A percentile compares a stretch with the other conserved stretches of the same genome.
Conservation (phyloP, 2,888 invertebrate species). For the Graphium colonna region DNA sequence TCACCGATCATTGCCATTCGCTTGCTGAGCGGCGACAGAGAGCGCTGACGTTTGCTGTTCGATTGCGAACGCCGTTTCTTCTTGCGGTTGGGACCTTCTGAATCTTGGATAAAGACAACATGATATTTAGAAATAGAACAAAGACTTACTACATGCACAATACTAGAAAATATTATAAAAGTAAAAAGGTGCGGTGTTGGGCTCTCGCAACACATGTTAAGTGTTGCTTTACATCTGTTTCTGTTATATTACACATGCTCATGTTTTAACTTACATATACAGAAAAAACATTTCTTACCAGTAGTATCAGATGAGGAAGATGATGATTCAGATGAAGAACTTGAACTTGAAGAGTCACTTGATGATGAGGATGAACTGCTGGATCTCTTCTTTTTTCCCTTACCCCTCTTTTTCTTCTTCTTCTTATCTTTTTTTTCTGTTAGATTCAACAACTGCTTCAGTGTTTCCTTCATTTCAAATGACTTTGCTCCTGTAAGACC, state of each 20-base stretch:
- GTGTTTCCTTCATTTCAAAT: constrained; percentile 83
- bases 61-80: constrained; percentile 81
- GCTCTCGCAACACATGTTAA: too few relatives aligned
- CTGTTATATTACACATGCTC: too few relatives aligned
- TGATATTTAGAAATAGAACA: too few relatives aligned
- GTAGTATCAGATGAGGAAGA: constrained; percentile 80
- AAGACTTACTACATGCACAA: too few relatives aligned
- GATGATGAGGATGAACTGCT: constrained; percentile 84
- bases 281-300: constrained; percentile 61
- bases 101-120: constrained; percentile 45
- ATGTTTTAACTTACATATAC: too few relatives aligned
- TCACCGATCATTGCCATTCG: constrained; percentile 88
- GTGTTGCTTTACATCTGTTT: too few relatives aligned
- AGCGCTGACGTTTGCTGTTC: constrained; percentile 83
- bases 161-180: too few relatives aligned
- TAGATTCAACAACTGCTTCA: constrained; percentile 82
- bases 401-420: constrained; percentile 83
- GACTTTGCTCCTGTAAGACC: constrained; percentile 78
- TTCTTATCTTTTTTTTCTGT: constrained; percentile 84
- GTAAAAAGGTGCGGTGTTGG: too few relatives aligned
- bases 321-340: constrained; percentile 79
- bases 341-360: constrained; percentile 83
- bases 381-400: constrained; percentile 82
- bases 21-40: constrained; percentile 90
- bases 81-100: constrained; percentile 75